Base-by-base conservation (phyloP, 2,113 vertebrate species). In the Odocoileus hemionus region DNA sequence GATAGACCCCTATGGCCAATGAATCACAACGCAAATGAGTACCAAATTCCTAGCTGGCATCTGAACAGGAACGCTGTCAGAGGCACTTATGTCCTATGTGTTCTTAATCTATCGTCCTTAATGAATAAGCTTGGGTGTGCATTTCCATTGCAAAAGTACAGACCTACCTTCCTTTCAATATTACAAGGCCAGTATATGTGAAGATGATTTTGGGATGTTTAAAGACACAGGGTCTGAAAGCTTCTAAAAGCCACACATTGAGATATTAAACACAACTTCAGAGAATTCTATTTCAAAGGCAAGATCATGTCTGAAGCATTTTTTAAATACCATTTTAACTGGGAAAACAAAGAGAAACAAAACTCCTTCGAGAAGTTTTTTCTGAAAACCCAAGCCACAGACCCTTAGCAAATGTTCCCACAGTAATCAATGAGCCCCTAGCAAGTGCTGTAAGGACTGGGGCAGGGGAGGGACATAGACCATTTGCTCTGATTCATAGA, bases 341-440 rank as follows among this genome's bases (percentile, higher is more conserved):
- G 50, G 91, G 82, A 96, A 98, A 96, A 90, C 87, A 94, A 95
- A 97, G 50, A 96, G 82, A 93, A 89, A 93, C 43, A 92, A 86
- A 97, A 96, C 64, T 96, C 95, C 95, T 96, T 94, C 23, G 45
- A 90, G 74, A 96, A 95, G 45, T 61, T 95, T 97, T 85, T 96
- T 61, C 80, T 97, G 70, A 45, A 90, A 47, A 93, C 50, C 25
- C 54, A 91, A 97, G 52, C 36, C 57, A 10, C 0, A 85, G 92
- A 95, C 33, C 67, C 54, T 91, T 60, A 28, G 88, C 79, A 70
- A 96, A 94, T 43, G 7, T 91, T 82, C 45, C 67, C 91, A 52
- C 1, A 9, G 86, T 79, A 64, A 96, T 55, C 93, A 94, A 25
- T 50, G 50, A 47, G 76, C 61, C 93, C 86, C 39, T 96, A 67